Evolutionary conservation across 2,797 vertebrate species (phyloP).

Genomic region (Chiroxiphia lanceolata): DNA sequence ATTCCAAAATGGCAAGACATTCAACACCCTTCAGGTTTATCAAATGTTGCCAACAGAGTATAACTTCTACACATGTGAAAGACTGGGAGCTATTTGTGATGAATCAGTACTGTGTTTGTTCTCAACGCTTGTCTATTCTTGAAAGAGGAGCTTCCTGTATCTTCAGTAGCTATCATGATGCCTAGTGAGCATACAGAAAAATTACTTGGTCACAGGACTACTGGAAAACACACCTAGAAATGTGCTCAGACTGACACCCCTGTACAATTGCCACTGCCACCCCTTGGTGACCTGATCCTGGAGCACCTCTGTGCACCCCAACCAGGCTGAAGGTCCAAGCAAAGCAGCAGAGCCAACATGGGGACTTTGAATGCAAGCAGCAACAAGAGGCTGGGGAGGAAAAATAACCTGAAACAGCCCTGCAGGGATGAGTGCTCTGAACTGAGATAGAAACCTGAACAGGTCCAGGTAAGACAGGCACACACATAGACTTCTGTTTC

Average conservation of each 20-base stretch:
- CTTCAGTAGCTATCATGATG: background rate
- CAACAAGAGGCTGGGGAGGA: background rate
- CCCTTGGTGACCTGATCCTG: background rate
- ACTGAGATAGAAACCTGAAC: background rate
- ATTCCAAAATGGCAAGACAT: background rate
- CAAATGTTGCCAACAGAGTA: background rate
- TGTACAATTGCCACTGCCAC: accelerated
- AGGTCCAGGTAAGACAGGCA: background rate
- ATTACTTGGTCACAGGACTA: background rate
- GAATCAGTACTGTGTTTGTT: background rate
- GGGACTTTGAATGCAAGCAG: background rate
- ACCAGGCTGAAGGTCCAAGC: background rate
- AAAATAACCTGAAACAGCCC: background rate
- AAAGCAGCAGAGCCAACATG: background rate
- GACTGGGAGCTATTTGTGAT: background rate
- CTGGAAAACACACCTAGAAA: background rate
- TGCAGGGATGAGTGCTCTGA: background rate
- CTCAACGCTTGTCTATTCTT: background rate
- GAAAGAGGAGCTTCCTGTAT: background rate
- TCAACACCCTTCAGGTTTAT: conserved; percentile 21
- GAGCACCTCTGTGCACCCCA: background rate
- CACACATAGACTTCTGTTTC: background rate
- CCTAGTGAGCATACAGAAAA: background rate
- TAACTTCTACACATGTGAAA: conserved; percentile 4
- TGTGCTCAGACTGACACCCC: background rate